Evolutionary conservation across 1,140 invertebrate species (phyloP).

Genomic region (Drosophila sucinea): DNA sequence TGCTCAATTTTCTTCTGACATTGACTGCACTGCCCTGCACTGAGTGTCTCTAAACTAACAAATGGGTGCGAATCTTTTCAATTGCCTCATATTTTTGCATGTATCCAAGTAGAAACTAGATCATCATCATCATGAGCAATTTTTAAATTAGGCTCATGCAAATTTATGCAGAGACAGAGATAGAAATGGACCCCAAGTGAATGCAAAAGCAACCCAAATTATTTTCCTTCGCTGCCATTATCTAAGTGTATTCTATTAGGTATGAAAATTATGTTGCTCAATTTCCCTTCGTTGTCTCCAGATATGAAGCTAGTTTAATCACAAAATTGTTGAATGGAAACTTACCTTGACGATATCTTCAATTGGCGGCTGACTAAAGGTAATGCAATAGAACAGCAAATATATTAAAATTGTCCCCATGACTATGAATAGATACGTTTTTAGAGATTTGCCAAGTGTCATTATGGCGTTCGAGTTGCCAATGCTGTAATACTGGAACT

Average conservation of each 20-base stretch:
- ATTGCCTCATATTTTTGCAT: constrained; percentile 66
- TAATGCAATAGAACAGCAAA: not conserved
- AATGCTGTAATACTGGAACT: not conserved
- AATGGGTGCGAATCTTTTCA: constrained; percentile 65
- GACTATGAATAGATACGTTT: not conserved
- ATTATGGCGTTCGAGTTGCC: not conserved
- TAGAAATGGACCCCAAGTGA: not conserved
- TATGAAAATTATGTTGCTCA: no score
- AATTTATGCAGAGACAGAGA: constrained; percentile 15
- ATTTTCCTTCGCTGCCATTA: no score
- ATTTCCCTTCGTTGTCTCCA: no score
- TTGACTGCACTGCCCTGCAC: constrained; percentile 23
- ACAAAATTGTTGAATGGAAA: no score
- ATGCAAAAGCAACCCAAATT: not conserved
- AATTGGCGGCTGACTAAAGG: not conserved
- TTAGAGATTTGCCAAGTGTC: not conserved
- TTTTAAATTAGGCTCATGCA: constrained; percentile 76
- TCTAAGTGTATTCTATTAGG: no score
- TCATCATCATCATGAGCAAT: constrained; percentile 58
- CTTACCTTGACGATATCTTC: not conserved
- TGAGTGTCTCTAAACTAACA: constrained; percentile 18
- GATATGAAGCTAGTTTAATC: no score
- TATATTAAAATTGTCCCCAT: not conserved
- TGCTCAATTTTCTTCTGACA: constrained; percentile 42
- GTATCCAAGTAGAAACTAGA: constrained; percentile 60